Evolutionary conservation across 2,113 vertebrate genomes (phyloP).

Genomic region (Campylomormyrus numenius): DNA sequence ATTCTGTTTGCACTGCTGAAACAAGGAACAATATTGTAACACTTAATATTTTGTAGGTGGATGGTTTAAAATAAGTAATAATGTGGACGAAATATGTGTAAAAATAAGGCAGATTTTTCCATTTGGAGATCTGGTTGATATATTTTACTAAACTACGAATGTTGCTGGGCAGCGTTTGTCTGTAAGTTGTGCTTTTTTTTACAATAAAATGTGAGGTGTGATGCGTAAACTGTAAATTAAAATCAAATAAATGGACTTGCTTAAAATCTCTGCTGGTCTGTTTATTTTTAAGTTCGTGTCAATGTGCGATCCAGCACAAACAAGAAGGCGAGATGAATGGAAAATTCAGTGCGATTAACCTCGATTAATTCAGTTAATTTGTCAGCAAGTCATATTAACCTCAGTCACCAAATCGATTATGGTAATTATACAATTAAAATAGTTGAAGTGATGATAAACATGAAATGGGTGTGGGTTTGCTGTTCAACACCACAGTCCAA

Average conservation of each 20-base stretch:
- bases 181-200: constrained; percentile 46
- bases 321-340: not conserved
- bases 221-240: constrained; percentile 52
- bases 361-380: not conserved
- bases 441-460: not conserved
- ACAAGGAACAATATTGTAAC: constrained; percentile 15
- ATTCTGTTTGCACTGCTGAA: constrained; percentile 28
- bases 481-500: not conserved
- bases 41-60: constrained; percentile 3
- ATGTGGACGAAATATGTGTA: constrained; percentile 14
- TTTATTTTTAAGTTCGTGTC: not conserved
- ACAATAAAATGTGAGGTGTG: constrained; percentile 35
- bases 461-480: not conserved
- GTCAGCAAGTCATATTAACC: not conserved
- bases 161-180: constrained; percentile 60
- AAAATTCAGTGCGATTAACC: not conserved
- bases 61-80: not conserved
- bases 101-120: constrained; percentile 24
- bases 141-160: constrained; percentile 44
- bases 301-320: not conserved
- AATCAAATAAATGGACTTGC: constrained; percentile 43
- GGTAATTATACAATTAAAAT: not conserved
- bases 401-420: not conserved
- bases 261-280: not conserved
- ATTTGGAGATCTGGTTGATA: constrained; percentile 38